Conservation (phyloP, 2,113 vertebrate genomes). For the Ailurus styani region DNA sequence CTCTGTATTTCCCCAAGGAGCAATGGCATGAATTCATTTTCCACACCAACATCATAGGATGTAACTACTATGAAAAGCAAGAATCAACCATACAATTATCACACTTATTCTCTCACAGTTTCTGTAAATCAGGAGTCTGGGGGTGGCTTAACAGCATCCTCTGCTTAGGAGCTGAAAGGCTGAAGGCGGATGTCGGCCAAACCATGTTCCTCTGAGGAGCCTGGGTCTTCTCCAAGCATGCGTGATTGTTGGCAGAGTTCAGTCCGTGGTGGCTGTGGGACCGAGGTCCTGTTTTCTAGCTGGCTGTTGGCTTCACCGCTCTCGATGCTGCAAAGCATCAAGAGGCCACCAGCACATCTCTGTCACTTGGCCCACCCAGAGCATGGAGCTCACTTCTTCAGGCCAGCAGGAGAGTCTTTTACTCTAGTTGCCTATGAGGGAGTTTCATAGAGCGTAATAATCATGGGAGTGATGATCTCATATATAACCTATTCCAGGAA, state of each 20-base stretch:
- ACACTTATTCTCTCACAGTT: too few species aligned
- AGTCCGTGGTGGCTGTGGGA: not conserved
- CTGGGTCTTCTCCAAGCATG: not conserved
- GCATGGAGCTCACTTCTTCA: not conserved
- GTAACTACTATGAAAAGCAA: rapidly evolving
- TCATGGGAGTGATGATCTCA: not conserved
- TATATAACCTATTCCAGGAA: not conserved
- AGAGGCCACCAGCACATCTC: too few species aligned
- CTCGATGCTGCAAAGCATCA: too few species aligned
- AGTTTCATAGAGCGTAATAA: rapidly evolving
- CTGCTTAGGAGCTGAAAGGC: not conserved
- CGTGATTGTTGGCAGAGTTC: not conserved
- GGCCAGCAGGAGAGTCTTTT: not conserved
- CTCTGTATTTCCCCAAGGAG: not conserved
- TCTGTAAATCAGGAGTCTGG: not conserved
- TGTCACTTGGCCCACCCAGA: rapidly evolving
- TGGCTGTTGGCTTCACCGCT: not conserved
- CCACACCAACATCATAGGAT: rapidly evolving
- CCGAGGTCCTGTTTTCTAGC: not conserved
- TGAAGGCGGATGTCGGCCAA: not conserved
- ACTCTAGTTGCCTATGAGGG: not conserved
- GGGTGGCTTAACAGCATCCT: too few species aligned
- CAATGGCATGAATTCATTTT: too few species aligned
- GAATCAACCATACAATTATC: rapidly evolving
- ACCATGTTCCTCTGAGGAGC: not conserved